Evolutionary conservation across 2,888 invertebrate genomes (phyloP).

Genomic region (Morpho helenor): DNA sequence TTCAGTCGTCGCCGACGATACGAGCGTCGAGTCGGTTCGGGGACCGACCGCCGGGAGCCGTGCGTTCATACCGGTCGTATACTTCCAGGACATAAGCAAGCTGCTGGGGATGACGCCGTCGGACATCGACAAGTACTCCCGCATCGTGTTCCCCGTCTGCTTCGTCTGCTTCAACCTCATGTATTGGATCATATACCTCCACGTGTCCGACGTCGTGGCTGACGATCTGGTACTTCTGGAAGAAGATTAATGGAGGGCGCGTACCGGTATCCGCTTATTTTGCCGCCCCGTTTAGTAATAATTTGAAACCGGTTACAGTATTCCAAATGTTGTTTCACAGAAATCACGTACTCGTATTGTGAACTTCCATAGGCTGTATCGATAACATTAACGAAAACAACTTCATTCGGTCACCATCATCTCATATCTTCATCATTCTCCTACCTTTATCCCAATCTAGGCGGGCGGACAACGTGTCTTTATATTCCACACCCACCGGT

Average conservation of each 20-base stretch:
- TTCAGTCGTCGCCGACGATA: too few species aligned
- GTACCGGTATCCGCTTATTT: conserved; percentile 60
- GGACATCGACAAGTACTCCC: conserved; percentile 99
- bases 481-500: too few species aligned
- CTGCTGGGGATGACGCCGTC: conserved; percentile 95
- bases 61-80: neutral
- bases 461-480: too few species aligned
- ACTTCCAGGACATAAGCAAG: conserved; percentile 89
- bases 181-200: conserved; percentile 98
- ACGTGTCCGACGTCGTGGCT: conserved; percentile 97
- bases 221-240: conserved; percentile 94
- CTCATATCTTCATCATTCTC: too few species aligned
- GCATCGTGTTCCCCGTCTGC: conserved; percentile 98
- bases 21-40: too few species aligned
- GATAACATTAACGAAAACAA: too few species aligned
- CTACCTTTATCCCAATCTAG: too few species aligned
- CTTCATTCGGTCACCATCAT: too few species aligned
- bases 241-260: conserved; percentile 77
- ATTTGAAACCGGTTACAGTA: conserved; percentile 50
- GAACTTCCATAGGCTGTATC: too few species aligned
- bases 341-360: too few species aligned
- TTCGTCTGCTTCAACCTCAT: conserved; percentile 99
- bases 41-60: too few species aligned
- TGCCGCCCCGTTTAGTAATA: conserved; percentile 50
- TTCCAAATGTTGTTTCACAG: too few species aligned